These are phyloP conservation scores for Pseudococcus viburni DNA, from an alignment of 2,888 invertebrate genomes.

Conservation along the genomic window DNA sequence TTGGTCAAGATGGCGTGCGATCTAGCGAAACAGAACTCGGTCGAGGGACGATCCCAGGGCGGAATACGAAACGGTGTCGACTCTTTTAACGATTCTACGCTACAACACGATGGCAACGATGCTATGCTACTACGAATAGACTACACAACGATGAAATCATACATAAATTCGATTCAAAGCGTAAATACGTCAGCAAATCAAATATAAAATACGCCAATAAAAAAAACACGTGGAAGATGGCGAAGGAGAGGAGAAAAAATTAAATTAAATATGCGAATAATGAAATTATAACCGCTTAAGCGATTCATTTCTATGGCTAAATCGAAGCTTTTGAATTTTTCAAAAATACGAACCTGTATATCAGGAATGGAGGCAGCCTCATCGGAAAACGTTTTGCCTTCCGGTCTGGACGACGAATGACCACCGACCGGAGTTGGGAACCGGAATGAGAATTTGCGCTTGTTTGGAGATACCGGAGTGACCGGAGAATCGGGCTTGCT, in stretches of 20 bases:
- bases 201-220: conserved; percentile 68
- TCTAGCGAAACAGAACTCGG: conserved; percentile 82
- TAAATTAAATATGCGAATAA: conserved; percentile 45
- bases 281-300: not conserved
- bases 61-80: conserved; percentile 75
- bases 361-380: conserved; percentile 89
- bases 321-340: too few species aligned
- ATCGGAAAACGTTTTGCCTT: conserved; percentile 90
- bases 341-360: conserved; percentile 79
- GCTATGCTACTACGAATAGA: conserved; percentile 73
- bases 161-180: conserved; percentile 61
- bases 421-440: conserved; percentile 74
- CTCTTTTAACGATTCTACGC: conserved; percentile 73
- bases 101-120: conserved; percentile 73
- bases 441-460: conserved; percentile 85
- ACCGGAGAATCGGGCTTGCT: conserved; percentile 72
- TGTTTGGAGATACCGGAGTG: conserved; percentile 78
- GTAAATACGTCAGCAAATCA: conserved; percentile 68
- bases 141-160: conserved; percentile 69
- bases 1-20: conserved; percentile 78
- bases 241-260: conserved; percentile 68
- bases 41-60: conserved; percentile 81
- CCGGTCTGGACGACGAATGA: conserved; percentile 75
- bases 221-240: conserved; percentile 68
- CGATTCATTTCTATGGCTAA: not conserved